Evolutionary conservation across 2,797 vertebrate genomes (phyloP), one percentile per base, ranked within the genome.

Genomic region (Peromyscus aztecus): DNA sequence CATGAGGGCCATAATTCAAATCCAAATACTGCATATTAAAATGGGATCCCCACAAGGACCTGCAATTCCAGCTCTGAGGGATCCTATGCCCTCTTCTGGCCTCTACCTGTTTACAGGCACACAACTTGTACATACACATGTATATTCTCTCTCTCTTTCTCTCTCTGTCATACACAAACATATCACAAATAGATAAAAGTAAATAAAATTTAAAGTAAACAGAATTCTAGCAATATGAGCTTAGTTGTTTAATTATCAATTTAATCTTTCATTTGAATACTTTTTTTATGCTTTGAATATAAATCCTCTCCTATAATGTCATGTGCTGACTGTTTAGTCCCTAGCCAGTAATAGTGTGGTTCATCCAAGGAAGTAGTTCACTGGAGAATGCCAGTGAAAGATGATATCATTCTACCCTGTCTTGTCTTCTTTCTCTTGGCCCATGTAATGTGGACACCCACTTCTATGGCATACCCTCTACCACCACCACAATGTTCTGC

Each of bases 221-320:
- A 75, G 63, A 46, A 52, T 69, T 83, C 71, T 73, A 92, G 1
- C 21, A 71, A 59, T 90, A 43, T 82, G 91, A 88, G n/a, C 29
- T 78, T 83, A 73, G 29, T 88, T 90, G 24, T 80, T 78, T 92
- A 27, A 46, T 88, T 90, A 59, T 90, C 87, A 24, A 65, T 84
- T 88, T 85, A 43, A 83, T 77, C 17, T 83, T 90, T 78, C 29
- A 65, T 78, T 91, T 95, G 37, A 81, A 76, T 31, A 3, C 1
- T 65, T 71, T 82, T 82, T 83, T 85, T 75, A 57, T 76, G 11
- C 6, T 75, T 89, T 43, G 37, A 89, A 31, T 43, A 75, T 59
- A 27, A 75, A 59, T 43, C 29, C 1, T 57, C 10, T 12, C 29
- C 24, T 49, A 57, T 37, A 57, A 55, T 17, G 2, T 34, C 52